A percentile compares a stretch with the other conserved stretches of the same genome.
These are phyloP conservation scores for Xylophagus ater DNA, from an alignment of 2,888 invertebrate species.

Conservation along the genomic window DNA sequence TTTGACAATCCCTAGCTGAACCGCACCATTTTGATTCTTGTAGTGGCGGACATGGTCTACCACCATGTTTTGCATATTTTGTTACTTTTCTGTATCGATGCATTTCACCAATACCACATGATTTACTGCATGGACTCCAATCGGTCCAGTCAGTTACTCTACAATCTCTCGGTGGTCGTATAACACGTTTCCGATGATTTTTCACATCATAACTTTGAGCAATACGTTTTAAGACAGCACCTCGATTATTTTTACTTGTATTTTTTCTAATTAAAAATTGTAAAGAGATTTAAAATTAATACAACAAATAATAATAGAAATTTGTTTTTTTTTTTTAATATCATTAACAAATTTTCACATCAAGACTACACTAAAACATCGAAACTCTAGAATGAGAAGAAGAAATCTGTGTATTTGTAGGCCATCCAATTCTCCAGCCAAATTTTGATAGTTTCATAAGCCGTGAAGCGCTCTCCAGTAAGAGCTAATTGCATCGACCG, in stretches of 20 bases:
- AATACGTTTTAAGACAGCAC: constrained; percentile 59
- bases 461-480: too few relatives aligned
- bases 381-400: too few relatives aligned
- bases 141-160: constrained; percentile 76
- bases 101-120: constrained; percentile 83
- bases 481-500: too few relatives aligned
- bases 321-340: too few relatives aligned
- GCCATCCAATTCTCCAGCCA: too few relatives aligned
- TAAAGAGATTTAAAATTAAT: too few relatives aligned
- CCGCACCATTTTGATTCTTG: constrained; percentile 84
- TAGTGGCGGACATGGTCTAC: constrained; percentile 71
- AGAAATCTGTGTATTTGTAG: too few relatives aligned
- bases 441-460: too few relatives aligned
- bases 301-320: too few relatives aligned
- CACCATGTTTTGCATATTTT: constrained; percentile 67
- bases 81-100: constrained; percentile 66
- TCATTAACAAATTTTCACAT: too few relatives aligned
- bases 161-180: constrained; percentile 63
- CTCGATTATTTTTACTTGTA: constrained; percentile 57
- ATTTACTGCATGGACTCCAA: constrained; percentile 79
- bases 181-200: constrained; percentile 35
- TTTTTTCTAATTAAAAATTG: too few relatives aligned
- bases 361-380: too few relatives aligned
- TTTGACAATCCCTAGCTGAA: constrained; percentile 55
- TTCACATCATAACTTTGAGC: constrained; percentile 53